Conservation (phyloP, 2,113 vertebrate genomes). For the Mirounga angustirostris region DNA sequence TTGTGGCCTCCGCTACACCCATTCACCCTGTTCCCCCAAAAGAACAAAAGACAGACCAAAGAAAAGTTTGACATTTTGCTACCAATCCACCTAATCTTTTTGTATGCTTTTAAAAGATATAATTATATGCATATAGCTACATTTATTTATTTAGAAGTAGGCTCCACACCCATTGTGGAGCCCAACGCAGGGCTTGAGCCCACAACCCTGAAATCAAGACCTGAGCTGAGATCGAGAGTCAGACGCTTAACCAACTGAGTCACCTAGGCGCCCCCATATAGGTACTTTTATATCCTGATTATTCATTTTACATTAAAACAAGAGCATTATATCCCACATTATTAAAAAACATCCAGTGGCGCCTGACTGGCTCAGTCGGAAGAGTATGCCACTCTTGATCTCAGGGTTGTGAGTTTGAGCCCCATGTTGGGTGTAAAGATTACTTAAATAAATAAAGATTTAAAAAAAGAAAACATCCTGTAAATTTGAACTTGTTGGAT, state of each 20-base stretch:
- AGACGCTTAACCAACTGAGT: background rate
- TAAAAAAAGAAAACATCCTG: background rate
- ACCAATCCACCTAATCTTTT: background rate
- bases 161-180: no score
- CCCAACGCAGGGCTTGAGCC: no score
- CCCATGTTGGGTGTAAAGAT: background rate
- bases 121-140: background rate
- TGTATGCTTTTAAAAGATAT: background rate
- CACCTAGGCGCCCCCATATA: background rate
- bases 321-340: constrained; percentile 1
- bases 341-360: background rate
- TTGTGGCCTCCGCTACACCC: background rate
- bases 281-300: background rate
- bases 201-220: no score
- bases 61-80: background rate
- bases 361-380: background rate
- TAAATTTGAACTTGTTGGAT: background rate
- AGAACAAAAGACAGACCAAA: background rate
- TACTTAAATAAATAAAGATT: background rate
- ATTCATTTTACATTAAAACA: constrained; percentile 32
- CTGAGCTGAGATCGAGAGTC: no score
- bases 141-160: no score
- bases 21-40: background rate
- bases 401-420: background rate
- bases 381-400: background rate